Conservation (phyloP, 92 coral and sea anemone species). For the Zoanthus gigantus region DNA sequence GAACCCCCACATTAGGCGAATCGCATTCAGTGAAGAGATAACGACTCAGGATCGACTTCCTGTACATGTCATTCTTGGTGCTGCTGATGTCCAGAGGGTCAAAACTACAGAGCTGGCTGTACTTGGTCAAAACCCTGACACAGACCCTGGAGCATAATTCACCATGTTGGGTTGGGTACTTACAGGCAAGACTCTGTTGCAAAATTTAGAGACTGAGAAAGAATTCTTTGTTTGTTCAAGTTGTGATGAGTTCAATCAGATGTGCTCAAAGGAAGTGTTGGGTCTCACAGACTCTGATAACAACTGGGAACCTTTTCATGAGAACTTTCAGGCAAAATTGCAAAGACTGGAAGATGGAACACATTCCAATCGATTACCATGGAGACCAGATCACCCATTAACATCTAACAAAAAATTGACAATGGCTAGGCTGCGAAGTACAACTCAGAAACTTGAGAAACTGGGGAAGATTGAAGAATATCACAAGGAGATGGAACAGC, state of each 20-base stretch:
- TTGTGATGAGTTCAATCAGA: slow-evolving; percentile 66
- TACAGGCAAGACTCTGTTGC: slow-evolving; percentile 34
- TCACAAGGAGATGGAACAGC: slow-evolving; percentile 66
- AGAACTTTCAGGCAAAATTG: neutral
- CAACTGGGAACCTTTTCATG: neutral
- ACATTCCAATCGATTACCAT: neutral
- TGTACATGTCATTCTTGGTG: slow-evolving; percentile 65
- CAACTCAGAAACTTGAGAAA: slow-evolving; percentile 53
- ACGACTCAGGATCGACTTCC: slow-evolving; percentile 52
- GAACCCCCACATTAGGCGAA: slow-evolving; percentile 40
- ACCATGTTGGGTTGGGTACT: slow-evolving; percentile 69
- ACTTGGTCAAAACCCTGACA: slow-evolving; percentile 64
- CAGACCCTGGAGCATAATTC: slow-evolving; percentile 73
- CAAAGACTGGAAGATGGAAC: slow-evolving; percentile 10
- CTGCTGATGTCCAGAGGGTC: slow-evolving; percentile 62
- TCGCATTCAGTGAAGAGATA: slow-evolving; percentile 63
- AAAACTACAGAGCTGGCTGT: slow-evolving; percentile 56
- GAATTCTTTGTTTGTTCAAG: slow-evolving; percentile 67
- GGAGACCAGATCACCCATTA: neutral
- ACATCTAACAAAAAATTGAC: slow-evolving; percentile 61
- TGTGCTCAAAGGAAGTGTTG: slow-evolving; percentile 70
- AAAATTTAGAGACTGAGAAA: slow-evolving; percentile 55
- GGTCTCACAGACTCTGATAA: slow-evolving; percentile 60
- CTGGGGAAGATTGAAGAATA: slow-evolving; percentile 46
- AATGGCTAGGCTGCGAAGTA: slow-evolving; percentile 60